phyloP scores from a whole-genome alignment of 2,113 vertebrate species.

The Sorex fumeus region DNA sequence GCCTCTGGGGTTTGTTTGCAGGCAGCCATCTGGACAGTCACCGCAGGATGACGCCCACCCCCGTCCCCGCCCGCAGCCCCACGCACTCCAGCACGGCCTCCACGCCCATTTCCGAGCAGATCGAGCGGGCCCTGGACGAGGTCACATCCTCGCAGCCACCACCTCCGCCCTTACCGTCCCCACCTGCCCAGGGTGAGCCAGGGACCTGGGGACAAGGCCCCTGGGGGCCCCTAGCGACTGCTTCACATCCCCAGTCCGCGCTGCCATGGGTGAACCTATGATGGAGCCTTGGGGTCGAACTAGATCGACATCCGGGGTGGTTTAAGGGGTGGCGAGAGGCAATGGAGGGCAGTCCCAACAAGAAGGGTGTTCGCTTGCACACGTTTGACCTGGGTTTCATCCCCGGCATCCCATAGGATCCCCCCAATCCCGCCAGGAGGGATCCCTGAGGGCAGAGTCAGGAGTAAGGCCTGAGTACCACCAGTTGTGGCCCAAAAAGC shows the following conservation, averaged over 20 bases:
- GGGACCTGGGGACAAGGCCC: too few relatives aligned
- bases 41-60: conserved; percentile 88
- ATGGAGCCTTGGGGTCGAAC: neutral
- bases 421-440: too few relatives aligned
- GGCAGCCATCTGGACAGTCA: conserved; percentile 90
- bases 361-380: too few relatives aligned
- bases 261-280: neutral
- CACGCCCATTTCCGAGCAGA: conserved; percentile 84
- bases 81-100: conserved; percentile 88
- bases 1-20: conserved; percentile 82
- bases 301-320: neutral
- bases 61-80: conserved; percentile 88
- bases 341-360: too few relatives aligned
- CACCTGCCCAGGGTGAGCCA: conserved; percentile 76
- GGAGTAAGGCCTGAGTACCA: too few relatives aligned
- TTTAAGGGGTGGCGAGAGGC: too few relatives aligned
- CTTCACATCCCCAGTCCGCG: too few relatives aligned
- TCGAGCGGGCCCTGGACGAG: conserved; percentile 79
- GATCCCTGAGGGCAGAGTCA: too few relatives aligned
- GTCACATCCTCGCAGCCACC: conserved; percentile 83
- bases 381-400: too few relatives aligned
- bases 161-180: conserved; percentile 81
- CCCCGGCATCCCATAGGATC: too few relatives aligned
- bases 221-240: too few relatives aligned
- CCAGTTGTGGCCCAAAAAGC: too few relatives aligned